Evolutionary conservation across 2,113 vertebrate species (phyloP).

Genomic region (Aegotheles bennettii): DNA sequence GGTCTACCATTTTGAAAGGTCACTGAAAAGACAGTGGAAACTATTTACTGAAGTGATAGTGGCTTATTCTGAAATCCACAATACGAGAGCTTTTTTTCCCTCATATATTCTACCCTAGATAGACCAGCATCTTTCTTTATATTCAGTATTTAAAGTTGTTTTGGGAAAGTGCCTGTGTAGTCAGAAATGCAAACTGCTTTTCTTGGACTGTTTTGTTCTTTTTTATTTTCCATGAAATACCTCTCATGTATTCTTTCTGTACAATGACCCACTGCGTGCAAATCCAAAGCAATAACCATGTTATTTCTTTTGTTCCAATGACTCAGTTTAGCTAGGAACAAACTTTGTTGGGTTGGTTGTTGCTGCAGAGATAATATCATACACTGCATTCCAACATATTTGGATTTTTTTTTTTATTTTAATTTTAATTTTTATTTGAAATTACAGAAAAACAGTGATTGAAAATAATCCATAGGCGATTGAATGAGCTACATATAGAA

Average conservation of each 20-base stretch:
- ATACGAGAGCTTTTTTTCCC: background rate
- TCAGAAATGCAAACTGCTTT: background rate
- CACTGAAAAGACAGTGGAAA: background rate
- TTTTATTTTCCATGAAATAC: background rate
- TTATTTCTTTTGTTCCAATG: background rate
- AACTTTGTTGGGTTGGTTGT: background rate
- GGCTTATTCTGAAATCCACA: background rate
- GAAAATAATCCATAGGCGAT: background rate
- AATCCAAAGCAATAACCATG: background rate
- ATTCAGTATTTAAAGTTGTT: background rate
- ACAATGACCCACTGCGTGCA: background rate
- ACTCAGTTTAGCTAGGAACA: background rate
- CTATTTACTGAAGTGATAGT: background rate
- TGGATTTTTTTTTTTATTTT: no score
- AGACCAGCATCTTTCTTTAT: background rate
- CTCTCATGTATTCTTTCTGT: background rate
- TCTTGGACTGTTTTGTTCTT: background rate
- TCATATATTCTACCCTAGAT: background rate
- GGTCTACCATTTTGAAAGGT: background rate
- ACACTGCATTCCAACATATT: background rate
- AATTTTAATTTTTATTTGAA: background rate
- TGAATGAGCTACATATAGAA: background rate
- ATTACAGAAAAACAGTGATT: background rate
- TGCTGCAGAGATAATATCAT: background rate
- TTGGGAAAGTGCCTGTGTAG: background rate